Conservation (phyloP, 2,888 invertebrate species). For the Parnassius mnemosyne region DNA sequence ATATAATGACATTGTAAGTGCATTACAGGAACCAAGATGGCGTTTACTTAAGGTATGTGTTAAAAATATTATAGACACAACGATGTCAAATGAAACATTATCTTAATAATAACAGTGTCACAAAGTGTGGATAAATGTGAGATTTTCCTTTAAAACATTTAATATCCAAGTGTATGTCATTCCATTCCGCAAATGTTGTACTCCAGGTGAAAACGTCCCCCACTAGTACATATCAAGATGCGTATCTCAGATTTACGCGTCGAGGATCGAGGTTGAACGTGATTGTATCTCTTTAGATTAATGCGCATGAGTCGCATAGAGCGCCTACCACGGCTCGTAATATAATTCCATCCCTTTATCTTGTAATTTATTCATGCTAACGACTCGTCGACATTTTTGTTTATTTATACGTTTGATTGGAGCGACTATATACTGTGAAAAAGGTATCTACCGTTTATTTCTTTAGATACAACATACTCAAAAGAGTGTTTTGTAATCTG, state of each 20-base stretch:
- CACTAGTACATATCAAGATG: slow-evolving; percentile 63
- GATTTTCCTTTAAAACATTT: slow-evolving; percentile 24
- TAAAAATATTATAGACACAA: too few relatives aligned
- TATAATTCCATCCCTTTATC: slow-evolving; percentile 54
- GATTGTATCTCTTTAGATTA: slow-evolving; percentile 75
- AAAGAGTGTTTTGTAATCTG: slow-evolving; percentile 4
- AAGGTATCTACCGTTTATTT: slow-evolving; percentile 20
- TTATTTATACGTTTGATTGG: slow-evolving; percentile 38
- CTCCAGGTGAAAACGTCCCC: slow-evolving; percentile 40
- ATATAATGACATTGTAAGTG: too few relatives aligned
- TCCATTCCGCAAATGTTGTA: slow-evolving; percentile 30
- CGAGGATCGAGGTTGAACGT: slow-evolving; percentile 51
- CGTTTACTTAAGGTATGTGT: too few relatives aligned
- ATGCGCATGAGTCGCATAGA: slow-evolving; percentile 57
- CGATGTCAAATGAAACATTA: too few relatives aligned
- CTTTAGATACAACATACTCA: slow-evolving; percentile 1
- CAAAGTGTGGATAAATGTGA: background rate
- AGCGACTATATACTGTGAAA: slow-evolving; percentile 33
- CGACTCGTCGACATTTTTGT: slow-evolving; percentile 32
- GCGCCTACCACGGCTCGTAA: slow-evolving; percentile 49
- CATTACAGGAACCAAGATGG: too few relatives aligned
- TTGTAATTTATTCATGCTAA: slow-evolving; percentile 44
- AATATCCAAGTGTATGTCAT: slow-evolving; percentile 23
- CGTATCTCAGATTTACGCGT: slow-evolving; percentile 71
- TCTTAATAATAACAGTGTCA: slow-evolving; percentile 19